phyloP scores from a whole-genome alignment of 2,888 invertebrate genomes.

The Notodonta dromedarius region DNA sequence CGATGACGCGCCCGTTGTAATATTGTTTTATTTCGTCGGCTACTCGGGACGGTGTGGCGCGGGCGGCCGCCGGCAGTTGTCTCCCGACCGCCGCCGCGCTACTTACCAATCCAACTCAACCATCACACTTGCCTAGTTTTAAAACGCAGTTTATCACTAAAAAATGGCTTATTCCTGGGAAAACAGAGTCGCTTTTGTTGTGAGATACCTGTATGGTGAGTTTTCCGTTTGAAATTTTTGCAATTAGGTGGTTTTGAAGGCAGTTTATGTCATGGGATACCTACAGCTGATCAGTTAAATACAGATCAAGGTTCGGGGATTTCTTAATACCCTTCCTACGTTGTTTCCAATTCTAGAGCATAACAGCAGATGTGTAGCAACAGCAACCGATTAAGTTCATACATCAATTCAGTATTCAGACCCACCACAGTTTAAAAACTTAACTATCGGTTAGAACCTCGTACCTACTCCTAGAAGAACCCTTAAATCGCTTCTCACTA shows the following conservation, averaged over 20 bases:
- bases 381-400: too few relatives aligned
- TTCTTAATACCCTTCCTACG: constrained; percentile 2
- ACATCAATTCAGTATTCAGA: too few relatives aligned
- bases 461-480: too few relatives aligned
- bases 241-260: constrained; percentile 13
- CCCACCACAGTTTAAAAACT: too few relatives aligned
- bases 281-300: constrained; percentile 1
- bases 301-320: constrained; percentile 4
- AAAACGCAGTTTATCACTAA: constrained; percentile 24
- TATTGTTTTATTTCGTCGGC: constrained; percentile 46
- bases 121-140: constrained; percentile 16
- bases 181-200: constrained; percentile 92
- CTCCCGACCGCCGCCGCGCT: constrained; percentile 57
- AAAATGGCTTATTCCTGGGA: constrained; percentile 94
- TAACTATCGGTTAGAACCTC: too few relatives aligned
- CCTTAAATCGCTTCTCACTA: too few relatives aligned
- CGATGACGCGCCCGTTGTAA: constrained; percentile 40
- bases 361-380: not conserved
- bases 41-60: constrained; percentile 52
- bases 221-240: constrained; percentile 33
- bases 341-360: not conserved
- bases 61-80: constrained; percentile 62
- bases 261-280: constrained; percentile 8
- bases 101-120: constrained; percentile 14
- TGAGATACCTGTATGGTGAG: constrained; percentile 92